phyloP scores from a whole-genome alignment of 2,888 invertebrate genomes.

The Spodoptera littoralis region DNA sequence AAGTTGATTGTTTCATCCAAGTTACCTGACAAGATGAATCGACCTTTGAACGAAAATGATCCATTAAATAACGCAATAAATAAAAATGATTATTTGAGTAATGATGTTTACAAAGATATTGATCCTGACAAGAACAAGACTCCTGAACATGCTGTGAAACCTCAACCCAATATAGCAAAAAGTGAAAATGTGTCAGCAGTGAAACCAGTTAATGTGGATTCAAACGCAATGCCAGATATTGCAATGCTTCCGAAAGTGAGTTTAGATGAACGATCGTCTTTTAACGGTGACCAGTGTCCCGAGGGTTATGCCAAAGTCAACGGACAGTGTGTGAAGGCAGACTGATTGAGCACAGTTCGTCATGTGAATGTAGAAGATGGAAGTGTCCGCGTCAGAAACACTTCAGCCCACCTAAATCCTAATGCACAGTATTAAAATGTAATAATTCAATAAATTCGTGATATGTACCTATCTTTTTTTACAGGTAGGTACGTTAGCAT shows the following conservation, averaged over 20 bases:
- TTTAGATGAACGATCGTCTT: slow-evolving; percentile 68
- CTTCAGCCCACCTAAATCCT: neutral
- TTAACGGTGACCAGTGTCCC: slow-evolving; percentile 73
- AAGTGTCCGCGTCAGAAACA: slow-evolving; percentile 2
- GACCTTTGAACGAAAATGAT: slow-evolving; percentile 39
- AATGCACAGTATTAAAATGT: neutral
- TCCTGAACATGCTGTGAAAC: slow-evolving; percentile 11
- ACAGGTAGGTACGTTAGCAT: no score
- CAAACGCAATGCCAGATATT: slow-evolving; percentile 30
- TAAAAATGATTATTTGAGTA: slow-evolving; percentile 16
- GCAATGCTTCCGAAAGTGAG: slow-evolving; percentile 53
- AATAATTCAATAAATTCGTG: neutral
- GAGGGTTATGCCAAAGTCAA: slow-evolving; percentile 69
- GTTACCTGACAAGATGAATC: slow-evolving; percentile 34
- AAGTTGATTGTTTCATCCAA: slow-evolving; percentile 51
- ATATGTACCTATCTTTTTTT: neutral
- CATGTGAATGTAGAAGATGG: neutral
- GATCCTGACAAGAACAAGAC: slow-evolving; percentile 13
- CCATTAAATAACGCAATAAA: slow-evolving; percentile 31
- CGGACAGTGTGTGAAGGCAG: slow-evolving; percentile 68
- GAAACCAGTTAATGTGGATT: slow-evolving; percentile 18
- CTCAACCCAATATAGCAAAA: slow-evolving; percentile 16
- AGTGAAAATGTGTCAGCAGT: slow-evolving; percentile 46
- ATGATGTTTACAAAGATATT: slow-evolving; percentile 30
- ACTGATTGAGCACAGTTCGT: slow-evolving; percentile 27